phyloP scores from a whole-genome alignment of 2,113 vertebrate species.

The Synodontis membranacea region DNA sequence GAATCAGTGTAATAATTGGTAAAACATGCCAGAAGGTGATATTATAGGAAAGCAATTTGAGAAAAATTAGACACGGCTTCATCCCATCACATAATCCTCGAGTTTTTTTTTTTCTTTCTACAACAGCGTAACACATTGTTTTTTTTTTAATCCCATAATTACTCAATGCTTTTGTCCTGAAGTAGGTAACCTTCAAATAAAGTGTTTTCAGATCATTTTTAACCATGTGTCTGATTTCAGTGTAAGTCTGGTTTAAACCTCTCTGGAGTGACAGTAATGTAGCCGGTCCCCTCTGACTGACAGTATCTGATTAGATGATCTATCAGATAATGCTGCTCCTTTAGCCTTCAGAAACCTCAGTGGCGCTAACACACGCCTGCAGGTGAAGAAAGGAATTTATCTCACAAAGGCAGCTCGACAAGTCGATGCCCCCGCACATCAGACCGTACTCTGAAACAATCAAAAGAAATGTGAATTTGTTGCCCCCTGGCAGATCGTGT shows the following conservation, averaged over 20 bases:
- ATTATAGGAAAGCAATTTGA: too few relatives aligned
- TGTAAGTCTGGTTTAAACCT: neutral
- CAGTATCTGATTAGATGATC: conserved; percentile 36
- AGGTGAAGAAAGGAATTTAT: conserved; percentile 60
- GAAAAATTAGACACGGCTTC: too few relatives aligned
- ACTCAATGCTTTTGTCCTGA: too few relatives aligned
- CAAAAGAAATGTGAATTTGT: conserved; percentile 46
- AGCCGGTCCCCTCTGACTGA: conserved; percentile 1
- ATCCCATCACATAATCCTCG: too few relatives aligned
- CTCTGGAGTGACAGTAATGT: conserved; percentile 13
- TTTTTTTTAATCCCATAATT: too few relatives aligned
- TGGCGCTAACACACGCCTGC: conserved; percentile 38
- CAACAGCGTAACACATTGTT: too few relatives aligned
- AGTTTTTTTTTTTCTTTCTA: too few relatives aligned
- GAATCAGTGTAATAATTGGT: neutral
- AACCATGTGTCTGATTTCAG: neutral
- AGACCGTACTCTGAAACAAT: conserved; percentile 37
- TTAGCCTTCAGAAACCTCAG: conserved; percentile 8
- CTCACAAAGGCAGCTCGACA: conserved; percentile 65
- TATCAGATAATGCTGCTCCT: conserved; percentile 50
- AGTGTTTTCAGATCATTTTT: neutral
- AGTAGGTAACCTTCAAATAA: neutral
- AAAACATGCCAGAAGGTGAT: neutral
- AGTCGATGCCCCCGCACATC: conserved; percentile 40
- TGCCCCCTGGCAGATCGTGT: conserved; percentile 61